Evolutionary conservation across 2,888 invertebrate species (phyloP).

Genomic region (Scrobipalpa costella): DNA sequence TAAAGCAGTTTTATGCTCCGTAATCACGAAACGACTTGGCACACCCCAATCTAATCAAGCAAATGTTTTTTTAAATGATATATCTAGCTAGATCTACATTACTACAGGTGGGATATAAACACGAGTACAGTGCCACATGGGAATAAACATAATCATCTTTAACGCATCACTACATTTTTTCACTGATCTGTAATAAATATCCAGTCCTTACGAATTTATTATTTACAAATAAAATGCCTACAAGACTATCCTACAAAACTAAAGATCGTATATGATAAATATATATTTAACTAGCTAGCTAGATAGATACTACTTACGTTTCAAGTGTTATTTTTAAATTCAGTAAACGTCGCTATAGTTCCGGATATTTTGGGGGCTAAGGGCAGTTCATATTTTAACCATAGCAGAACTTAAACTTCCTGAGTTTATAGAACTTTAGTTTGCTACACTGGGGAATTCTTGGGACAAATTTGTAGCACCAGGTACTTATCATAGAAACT

Average conservation of each 20-base stretch:
- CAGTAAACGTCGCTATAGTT: background rate
- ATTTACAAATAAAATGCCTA: too few species aligned
- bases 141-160: too few species aligned
- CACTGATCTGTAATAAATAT: too few species aligned
- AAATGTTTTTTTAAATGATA: background rate
- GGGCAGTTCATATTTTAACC: background rate
- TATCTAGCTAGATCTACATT: background rate
- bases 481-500: too few species aligned
- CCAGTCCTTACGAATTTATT: too few species aligned
- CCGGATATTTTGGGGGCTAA: background rate
- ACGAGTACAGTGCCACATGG: too few species aligned
- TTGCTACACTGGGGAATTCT: background rate
- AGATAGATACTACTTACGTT: background rate
- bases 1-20: too few species aligned
- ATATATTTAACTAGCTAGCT: too few species aligned
- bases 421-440: background rate
- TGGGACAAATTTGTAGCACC: background rate
- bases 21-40: too few species aligned
- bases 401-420: slow-evolving; percentile 8
- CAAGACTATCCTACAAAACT: too few species aligned
- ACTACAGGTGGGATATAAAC: background rate
- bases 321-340: background rate
- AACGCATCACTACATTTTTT: background rate
- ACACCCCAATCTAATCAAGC: too few species aligned
- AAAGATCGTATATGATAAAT: too few species aligned